Evolutionary conservation across 2,888 invertebrate genomes (phyloP).

Genomic region (Lydus trimaculatus): DNA sequence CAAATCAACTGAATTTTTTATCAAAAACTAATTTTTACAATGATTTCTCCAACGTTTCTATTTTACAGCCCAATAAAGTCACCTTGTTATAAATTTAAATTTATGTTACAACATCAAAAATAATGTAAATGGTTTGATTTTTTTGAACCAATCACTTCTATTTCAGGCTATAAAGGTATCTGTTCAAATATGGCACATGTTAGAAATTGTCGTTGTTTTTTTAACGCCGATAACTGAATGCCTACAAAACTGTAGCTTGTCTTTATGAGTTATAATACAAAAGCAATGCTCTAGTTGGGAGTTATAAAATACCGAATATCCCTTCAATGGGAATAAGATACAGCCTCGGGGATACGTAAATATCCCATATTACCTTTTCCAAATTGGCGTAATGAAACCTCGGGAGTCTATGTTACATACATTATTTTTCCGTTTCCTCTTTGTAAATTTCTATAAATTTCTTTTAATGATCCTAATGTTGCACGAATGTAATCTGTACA

Average conservation of each 20-base stretch:
- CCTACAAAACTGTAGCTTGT: slow-evolving; percentile 14
- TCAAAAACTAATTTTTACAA: no score
- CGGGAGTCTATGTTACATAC: slow-evolving; percentile 9
- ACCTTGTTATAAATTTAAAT: no score
- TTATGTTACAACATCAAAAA: no score
- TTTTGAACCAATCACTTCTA: no score
- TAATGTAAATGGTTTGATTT: no score
- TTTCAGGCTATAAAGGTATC: no score
- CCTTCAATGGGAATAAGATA: slow-evolving; percentile 31
- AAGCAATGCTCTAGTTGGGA: slow-evolving; percentile 47
- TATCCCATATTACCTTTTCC: slow-evolving; percentile 39
- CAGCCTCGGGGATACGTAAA: slow-evolving; percentile 39
- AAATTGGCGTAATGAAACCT: slow-evolving; percentile 44
- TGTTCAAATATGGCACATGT: no score
- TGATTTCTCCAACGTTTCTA: no score
- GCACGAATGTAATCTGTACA: neutral
- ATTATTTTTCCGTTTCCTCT: neutral
- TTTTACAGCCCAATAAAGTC: no score
- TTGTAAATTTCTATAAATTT: neutral
- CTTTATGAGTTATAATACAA: slow-evolving; percentile 47
- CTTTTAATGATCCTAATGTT: neutral
- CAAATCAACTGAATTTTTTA: no score
- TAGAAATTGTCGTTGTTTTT: no score
- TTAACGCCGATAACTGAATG: neutral
- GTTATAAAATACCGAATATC: slow-evolving; percentile 42